These are phyloP conservation scores for Yponomeuta malinellus DNA, from an alignment of 2,888 invertebrate genomes.

Conservation along the genomic window DNA sequence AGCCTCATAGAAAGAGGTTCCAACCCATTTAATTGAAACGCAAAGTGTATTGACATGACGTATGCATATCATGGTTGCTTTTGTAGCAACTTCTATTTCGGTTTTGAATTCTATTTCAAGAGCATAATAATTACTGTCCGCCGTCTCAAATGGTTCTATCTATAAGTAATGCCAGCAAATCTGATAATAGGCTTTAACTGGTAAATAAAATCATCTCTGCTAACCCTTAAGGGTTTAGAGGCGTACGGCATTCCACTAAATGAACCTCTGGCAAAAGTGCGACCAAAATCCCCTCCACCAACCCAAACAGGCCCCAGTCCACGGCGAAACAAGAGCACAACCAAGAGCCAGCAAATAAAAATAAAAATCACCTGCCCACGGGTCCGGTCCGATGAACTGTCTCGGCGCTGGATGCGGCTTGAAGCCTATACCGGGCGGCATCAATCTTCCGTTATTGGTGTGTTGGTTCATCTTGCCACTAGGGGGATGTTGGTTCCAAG, in stretches of 20 bases:
- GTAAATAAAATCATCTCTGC: not conserved
- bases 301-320: slow-evolving; percentile 5
- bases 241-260: not conserved
- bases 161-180: no score
- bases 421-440: slow-evolving; percentile 26
- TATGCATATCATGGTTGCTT: no score
- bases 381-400: slow-evolving; percentile 71
- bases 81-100: no score
- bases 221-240: not conserved
- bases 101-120: no score
- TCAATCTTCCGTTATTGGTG: slow-evolving; percentile 19
- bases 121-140: no score
- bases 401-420: slow-evolving; percentile 58
- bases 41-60: no score
- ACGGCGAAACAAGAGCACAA: slow-evolving; percentile 10
- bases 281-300: not conserved
- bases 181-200: not conserved
- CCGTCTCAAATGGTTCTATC: no score
- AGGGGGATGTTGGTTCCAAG: slow-evolving; percentile 20
- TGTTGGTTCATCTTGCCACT: slow-evolving; percentile 30
- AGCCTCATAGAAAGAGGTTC: no score
- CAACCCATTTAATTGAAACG: no score
- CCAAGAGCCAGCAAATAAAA: slow-evolving; percentile 21
- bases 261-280: not conserved
- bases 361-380: slow-evolving; percentile 76